Conservation (phyloP, 1,140 invertebrate genomes). For the Drosophila yakuba region DNA sequence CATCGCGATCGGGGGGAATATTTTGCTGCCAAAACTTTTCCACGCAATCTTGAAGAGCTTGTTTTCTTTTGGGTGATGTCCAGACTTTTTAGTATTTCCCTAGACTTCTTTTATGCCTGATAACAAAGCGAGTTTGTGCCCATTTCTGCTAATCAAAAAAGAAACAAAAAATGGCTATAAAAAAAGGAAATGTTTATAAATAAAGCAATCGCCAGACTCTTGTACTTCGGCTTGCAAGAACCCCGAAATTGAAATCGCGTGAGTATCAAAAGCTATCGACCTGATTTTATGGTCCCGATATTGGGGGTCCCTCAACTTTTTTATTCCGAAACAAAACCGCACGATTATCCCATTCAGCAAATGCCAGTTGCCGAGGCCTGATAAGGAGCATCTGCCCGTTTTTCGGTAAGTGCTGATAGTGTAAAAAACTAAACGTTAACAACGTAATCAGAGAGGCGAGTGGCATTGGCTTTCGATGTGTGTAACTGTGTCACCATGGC, state of each 20-base stretch:
- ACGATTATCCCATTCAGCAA: neutral
- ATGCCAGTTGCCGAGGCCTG: constrained; percentile 36
- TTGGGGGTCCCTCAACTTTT: constrained; percentile 13
- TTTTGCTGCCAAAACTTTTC: constrained; percentile 60
- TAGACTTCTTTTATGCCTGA: constrained; percentile 19
- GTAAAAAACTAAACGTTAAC: constrained; percentile 28
- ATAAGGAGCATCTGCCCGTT: constrained; percentile 15
- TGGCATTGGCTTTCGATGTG: constrained; percentile 26
- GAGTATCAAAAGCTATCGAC: constrained; percentile 22
- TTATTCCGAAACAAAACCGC: neutral
- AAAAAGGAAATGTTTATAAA: neutral
- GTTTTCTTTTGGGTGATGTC: constrained; percentile 37
- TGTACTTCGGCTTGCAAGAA: constrained; percentile 11
- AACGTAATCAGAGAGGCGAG: constrained; percentile 12
- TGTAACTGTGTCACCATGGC: constrained; percentile 42
- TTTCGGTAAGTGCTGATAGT: constrained; percentile 30
- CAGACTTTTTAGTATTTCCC: constrained; percentile 16
- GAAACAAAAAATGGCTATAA: constrained; percentile 4
- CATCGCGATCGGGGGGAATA: constrained; percentile 21
- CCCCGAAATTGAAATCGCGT: constrained; percentile 26
- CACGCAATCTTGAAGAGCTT: constrained; percentile 22
- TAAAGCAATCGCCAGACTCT: constrained; percentile 47
- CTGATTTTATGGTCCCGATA: constrained; percentile 11
- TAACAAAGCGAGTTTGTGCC: constrained; percentile 26
- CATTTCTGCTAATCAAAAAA: constrained; percentile 24